Conservation (phyloP, 2,113 vertebrate genomes). For the Addax nasomaculatus region DNA sequence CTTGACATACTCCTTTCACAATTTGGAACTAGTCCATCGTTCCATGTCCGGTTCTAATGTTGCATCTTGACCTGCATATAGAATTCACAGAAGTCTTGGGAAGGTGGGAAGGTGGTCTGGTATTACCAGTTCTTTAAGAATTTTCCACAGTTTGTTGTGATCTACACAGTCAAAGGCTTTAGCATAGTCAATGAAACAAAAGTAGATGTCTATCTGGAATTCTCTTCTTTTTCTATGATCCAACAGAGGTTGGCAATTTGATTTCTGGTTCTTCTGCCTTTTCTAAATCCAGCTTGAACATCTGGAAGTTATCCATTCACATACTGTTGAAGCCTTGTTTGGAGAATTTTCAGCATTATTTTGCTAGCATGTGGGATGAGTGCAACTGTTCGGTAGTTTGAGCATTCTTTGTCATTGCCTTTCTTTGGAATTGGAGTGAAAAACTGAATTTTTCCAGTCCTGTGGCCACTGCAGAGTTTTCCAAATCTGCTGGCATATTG, state of each 20-base stretch:
- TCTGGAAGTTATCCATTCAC: neutral
- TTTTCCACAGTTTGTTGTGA: neutral
- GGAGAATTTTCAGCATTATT: neutral
- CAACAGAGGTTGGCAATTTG: neutral
- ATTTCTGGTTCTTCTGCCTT: neutral
- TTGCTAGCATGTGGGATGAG: neutral
- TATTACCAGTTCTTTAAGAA: neutral
- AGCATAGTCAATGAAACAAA: neutral
- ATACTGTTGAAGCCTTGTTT: neutral
- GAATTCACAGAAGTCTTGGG: neutral
- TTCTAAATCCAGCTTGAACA: neutral
- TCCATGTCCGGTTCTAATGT: accelerated
- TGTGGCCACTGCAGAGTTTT: neutral
- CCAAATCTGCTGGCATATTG: neutral
- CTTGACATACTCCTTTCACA: neutral
- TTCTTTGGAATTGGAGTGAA: neutral
- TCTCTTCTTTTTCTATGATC: too few relatives aligned
- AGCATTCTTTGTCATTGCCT: neutral
- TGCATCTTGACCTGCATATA: neutral
- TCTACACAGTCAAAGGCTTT: neutral
- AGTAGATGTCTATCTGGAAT: neutral
- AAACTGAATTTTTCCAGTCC: neutral
- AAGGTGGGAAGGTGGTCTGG: neutral
- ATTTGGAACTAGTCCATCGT: neutral
- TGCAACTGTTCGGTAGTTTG: neutral